Percentiles rank a stretch among this genome's conserved stretches.
Conservation (phyloP, 1,140 invertebrate genomes). For the Zaprionus africanus region DNA sequence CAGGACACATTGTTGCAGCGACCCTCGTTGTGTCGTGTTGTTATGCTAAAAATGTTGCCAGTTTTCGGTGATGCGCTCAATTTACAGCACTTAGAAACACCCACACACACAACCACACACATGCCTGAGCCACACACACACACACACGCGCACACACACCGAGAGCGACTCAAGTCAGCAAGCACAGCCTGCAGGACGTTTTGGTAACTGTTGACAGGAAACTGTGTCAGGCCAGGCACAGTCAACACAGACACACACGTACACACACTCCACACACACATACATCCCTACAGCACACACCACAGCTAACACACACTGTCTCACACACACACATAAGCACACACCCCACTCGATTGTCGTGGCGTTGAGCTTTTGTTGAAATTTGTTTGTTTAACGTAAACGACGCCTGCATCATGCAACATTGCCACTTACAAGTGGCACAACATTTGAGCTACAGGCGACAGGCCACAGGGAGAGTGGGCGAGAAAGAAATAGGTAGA, state of each 20-base stretch:
- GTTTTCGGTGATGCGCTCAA: constrained; percentile 73
- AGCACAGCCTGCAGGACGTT: constrained; percentile 23
- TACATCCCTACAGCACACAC: constrained; percentile 24
- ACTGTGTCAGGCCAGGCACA: constrained; percentile 58
- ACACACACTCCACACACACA: neutral
- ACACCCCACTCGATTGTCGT: constrained; percentile 19
- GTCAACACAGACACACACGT: constrained; percentile 24
- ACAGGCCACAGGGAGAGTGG: neutral
- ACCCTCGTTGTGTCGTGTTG: constrained; percentile 11
- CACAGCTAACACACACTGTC: constrained; percentile 8
- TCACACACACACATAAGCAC: constrained; percentile 24
- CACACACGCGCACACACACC: neutral
- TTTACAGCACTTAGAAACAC: constrained; percentile 61
- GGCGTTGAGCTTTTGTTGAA: constrained; percentile 50
- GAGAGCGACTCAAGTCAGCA: neutral
- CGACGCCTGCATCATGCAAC: constrained; percentile 37
- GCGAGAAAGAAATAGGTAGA: neutral
- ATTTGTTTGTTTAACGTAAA: constrained; percentile 70
- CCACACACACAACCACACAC: neutral
- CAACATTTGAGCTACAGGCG: constrained; percentile 19
- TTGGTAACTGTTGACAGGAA: constrained; percentile 49
- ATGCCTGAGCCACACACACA: neutral
- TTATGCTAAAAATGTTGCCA: constrained; percentile 34
- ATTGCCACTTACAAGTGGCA: constrained; percentile 40
- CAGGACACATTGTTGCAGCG: neutral